These are phyloP conservation scores for Coregonus suidteri DNA, from an alignment of 2,797 vertebrate genomes.

Conservation along the genomic window DNA sequence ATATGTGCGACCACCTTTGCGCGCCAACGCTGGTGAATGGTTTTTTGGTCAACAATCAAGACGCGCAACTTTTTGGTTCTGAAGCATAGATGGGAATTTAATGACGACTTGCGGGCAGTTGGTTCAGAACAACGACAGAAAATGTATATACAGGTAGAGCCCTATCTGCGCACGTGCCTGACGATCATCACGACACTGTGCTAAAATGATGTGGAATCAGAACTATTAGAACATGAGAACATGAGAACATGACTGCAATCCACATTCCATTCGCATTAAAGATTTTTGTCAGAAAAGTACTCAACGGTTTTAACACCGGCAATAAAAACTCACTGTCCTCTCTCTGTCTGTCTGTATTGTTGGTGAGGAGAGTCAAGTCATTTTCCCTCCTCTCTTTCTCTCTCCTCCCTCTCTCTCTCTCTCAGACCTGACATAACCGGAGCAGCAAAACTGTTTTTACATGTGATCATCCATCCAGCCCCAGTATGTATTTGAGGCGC, in stretches of 20 bases:
- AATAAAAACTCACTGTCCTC: conserved; percentile 69
- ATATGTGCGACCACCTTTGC: too few species aligned
- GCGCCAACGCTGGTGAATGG: too few species aligned
- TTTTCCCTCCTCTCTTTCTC: too few species aligned
- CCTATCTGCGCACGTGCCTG: too few species aligned
- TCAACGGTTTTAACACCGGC: conserved; percentile 70
- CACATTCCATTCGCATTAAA: not conserved
- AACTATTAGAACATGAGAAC: not conserved
- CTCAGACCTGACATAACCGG: not conserved
- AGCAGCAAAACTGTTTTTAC: not conserved
- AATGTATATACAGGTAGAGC: too few species aligned
- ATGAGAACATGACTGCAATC: not conserved
- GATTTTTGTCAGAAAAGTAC: conserved; percentile 72
- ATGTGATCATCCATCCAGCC: not conserved
- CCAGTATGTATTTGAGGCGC: not conserved
- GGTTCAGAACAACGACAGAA: too few species aligned
- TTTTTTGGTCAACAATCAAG: too few species aligned
- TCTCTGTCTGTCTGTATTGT: not conserved
- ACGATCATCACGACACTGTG: not conserved
- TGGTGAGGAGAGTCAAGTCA: too few species aligned
- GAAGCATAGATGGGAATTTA: too few species aligned
- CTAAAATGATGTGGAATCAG: not conserved
- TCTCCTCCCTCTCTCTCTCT: not conserved
- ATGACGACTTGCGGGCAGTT: too few species aligned
- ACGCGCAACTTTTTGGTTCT: too few species aligned